These are phyloP conservation scores for Nipponia nippon DNA, from an alignment of 2,113 vertebrate species.

Conservation along the genomic window DNA sequence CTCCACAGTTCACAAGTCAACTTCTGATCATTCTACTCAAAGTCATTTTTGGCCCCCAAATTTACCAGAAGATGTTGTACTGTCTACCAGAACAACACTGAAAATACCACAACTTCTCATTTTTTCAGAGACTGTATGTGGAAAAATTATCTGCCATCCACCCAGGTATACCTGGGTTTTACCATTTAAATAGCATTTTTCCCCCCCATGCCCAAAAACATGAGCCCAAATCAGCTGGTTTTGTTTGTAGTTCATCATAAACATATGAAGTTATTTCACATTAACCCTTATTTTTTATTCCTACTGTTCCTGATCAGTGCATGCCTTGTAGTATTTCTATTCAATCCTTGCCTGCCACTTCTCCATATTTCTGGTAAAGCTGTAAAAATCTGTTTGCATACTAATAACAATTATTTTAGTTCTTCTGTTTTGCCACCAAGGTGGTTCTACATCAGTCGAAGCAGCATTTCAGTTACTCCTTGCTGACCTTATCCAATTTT, in stretches of 20 bases:
- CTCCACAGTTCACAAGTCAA: neutral
- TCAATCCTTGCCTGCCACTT: neutral
- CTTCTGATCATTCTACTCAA: neutral
- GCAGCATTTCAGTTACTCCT: neutral
- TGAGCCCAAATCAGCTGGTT: neutral
- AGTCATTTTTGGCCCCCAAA: neutral
- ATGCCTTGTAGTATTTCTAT: neutral
- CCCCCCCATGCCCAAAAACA: neutral
- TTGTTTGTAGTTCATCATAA: neutral
- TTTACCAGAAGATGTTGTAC: neutral
- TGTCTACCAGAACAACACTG: neutral
- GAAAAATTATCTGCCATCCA: neutral
- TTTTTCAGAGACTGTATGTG: neutral
- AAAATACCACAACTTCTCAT: neutral
- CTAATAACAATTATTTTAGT: neutral
- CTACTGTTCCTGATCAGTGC: neutral
- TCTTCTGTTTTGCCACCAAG: neutral
- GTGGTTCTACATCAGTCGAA: neutral
- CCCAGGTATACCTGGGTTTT: neutral
- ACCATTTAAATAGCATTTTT: neutral
- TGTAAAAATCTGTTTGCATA: neutral
- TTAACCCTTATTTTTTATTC: neutral
- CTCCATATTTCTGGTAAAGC: rapidly evolving
- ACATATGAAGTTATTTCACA: neutral
- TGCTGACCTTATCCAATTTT: neutral